Conservation (phyloP, 2,797 vertebrate species). For the Gobio occitaniae region DNA sequence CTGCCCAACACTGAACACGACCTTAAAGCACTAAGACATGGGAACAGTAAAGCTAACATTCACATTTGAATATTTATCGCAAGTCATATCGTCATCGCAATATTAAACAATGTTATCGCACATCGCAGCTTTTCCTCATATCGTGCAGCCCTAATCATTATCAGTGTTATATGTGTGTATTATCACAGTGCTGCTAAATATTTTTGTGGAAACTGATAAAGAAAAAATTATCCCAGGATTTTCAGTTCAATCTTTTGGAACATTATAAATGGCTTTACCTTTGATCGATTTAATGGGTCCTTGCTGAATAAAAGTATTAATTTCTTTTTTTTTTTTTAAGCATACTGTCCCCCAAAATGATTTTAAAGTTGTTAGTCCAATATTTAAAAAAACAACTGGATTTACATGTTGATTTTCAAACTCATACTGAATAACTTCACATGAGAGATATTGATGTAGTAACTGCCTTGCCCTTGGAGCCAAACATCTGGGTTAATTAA, state of each 20-base stretch:
- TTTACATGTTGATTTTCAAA: background rate
- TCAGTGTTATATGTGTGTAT: background rate
- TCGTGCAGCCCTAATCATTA: too few relatives aligned
- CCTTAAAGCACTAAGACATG: too few relatives aligned
- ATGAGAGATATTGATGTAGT: constrained; percentile 23
- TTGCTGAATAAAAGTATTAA: background rate
- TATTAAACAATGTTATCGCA: too few relatives aligned
- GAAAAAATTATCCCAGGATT: background rate
- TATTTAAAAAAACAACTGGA: background rate
- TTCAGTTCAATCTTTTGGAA: background rate
- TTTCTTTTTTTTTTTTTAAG: too few relatives aligned
- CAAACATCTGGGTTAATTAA: constrained; percentile 33
- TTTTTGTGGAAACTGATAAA: background rate
- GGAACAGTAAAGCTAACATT: too few relatives aligned
- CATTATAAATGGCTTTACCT: background rate
- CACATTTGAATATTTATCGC: too few relatives aligned
- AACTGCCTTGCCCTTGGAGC: background rate
- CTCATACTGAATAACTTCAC: background rate
- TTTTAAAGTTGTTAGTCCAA: background rate
- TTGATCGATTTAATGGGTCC: background rate
- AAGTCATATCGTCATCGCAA: too few relatives aligned
- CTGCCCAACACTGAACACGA: too few relatives aligned
- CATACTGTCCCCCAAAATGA: background rate
- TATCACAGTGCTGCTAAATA: background rate
- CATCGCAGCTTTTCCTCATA: too few relatives aligned